Base-by-base conservation (phyloP, 2,797 vertebrate species). In the Triplophysa yarkandensis region DNA sequence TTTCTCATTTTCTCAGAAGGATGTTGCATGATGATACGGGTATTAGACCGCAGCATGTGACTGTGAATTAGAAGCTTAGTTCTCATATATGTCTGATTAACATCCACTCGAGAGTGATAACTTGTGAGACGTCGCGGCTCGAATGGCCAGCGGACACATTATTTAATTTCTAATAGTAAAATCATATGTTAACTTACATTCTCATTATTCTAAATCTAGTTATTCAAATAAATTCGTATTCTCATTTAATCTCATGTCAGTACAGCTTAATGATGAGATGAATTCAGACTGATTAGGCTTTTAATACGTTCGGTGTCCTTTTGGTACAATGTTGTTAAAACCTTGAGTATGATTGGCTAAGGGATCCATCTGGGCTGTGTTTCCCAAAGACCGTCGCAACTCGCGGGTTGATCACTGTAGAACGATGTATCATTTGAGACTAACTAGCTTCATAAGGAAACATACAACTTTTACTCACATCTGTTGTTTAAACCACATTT, bases 41-140 rank as follows among this genome's bases (percentile, higher is more conserved):
- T 66, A 57, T 74, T 74, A 74, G 16, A 52, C 19, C 71, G 14
- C 71, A 74, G 62, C 71, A 66, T 74, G 71, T 57, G 71, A 74
- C 39, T 34, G 9, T 57, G 52, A 65, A 66, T 57, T 74, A 46
- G 27, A 39, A 70, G 23, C 54, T 48, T 41, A 70, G 39, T 60
- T 70, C 54, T 60, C 27, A 57, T 25, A 57, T 58, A 57, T 46
- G 62, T 21, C 50, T 58, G 62, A 74, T 74, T 74, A 74, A 66
- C 62, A 74, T 74, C 39, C 52, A 66, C 62, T 66, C 52, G 64
- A 48, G 62, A 32, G 23, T 63, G 34, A 64, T 43, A 54, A 72
- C 44, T 4, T 16, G 13, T 19, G n/a, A 72, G 60, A 72, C 48
- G 10, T 21, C 41, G 36, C 21, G 21, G 39, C 71, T 34, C 62